phyloP scores from a whole-genome alignment of 2,113 vertebrate species.

The Atractosteus spatula region DNA sequence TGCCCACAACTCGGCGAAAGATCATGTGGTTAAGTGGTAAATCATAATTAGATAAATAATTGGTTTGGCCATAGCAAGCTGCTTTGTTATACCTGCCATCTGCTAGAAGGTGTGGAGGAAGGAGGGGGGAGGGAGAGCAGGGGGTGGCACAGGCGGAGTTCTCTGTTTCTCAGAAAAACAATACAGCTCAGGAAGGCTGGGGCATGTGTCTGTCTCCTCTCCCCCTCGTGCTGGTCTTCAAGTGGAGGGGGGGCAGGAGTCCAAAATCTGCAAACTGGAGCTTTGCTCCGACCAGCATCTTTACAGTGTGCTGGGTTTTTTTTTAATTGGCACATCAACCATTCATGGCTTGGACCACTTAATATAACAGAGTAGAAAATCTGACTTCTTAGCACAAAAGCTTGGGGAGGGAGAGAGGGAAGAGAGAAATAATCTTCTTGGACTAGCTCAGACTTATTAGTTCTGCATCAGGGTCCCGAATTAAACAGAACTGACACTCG shows the following conservation, averaged over 20 bases:
- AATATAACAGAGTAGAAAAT: slow-evolving; percentile 39
- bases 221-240: not conserved
- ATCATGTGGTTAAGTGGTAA: slow-evolving; percentile 95
- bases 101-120: slow-evolving; percentile 66
- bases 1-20: slow-evolving; percentile 83
- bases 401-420: not conserved
- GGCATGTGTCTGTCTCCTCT: not conserved
- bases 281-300: slow-evolving; percentile 22
- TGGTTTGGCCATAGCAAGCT: slow-evolving; percentile 88
- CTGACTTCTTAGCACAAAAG: slow-evolving; percentile 37
- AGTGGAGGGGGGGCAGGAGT: slow-evolving; percentile 11
- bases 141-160: slow-evolving; percentile 4
- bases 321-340: slow-evolving; percentile 31
- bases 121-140: slow-evolving; percentile 12
- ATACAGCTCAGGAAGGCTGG: slow-evolving; percentile 12
- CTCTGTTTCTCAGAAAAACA: slow-evolving; percentile 10
- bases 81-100: slow-evolving; percentile 86
- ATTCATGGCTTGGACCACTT: slow-evolving; percentile 40
- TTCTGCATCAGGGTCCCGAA: slow-evolving; percentile 4
- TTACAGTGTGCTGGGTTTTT: slow-evolving; percentile 13
- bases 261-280: slow-evolving; percentile 38
- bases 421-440: not conserved
- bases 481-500: slow-evolving; percentile 12
- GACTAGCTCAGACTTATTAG: slow-evolving; percentile 12
- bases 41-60: slow-evolving; percentile 99